Conservation (phyloP, 2,113 vertebrate genomes). For the Brienomyrus longianalis region DNA sequence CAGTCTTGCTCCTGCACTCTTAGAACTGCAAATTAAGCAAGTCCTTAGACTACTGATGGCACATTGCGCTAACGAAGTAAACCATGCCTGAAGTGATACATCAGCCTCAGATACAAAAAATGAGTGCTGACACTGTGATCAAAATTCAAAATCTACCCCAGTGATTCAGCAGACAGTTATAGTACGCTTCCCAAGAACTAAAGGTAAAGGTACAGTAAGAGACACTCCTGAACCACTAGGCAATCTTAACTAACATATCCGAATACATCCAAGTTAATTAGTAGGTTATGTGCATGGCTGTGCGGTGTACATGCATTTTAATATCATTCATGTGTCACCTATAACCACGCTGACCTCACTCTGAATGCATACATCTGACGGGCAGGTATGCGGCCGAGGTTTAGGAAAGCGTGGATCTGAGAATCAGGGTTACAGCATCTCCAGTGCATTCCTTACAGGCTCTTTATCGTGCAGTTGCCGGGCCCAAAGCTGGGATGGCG, state of each 20-base stretch:
- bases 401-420: not conserved
- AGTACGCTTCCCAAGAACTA: not conserved
- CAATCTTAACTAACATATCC: not conserved
- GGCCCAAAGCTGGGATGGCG: conserved; percentile 29
- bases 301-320: not conserved
- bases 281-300: not conserved
- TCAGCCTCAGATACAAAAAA: not conserved
- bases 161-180: not conserved
- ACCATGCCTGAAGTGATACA: not conserved
- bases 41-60: not conserved
- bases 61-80: not conserved
- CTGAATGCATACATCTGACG: not conserved
- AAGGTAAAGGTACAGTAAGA: conserved; percentile 1
- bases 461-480: conserved; percentile 49
- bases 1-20: conserved; percentile 36
- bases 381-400: too few species aligned
- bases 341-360: not conserved
- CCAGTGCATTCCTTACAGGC: conserved; percentile 40
- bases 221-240: not conserved
- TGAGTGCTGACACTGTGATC: conserved; percentile 11
- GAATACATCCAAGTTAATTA: not conserved
- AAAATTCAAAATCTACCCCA: not conserved
- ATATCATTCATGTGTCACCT: not conserved
- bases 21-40: conserved; percentile 40
- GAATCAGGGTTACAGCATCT: conserved; percentile 21